Conservation (phyloP, 2,888 invertebrate species). For the Lasioglossum zephyrum region DNA sequence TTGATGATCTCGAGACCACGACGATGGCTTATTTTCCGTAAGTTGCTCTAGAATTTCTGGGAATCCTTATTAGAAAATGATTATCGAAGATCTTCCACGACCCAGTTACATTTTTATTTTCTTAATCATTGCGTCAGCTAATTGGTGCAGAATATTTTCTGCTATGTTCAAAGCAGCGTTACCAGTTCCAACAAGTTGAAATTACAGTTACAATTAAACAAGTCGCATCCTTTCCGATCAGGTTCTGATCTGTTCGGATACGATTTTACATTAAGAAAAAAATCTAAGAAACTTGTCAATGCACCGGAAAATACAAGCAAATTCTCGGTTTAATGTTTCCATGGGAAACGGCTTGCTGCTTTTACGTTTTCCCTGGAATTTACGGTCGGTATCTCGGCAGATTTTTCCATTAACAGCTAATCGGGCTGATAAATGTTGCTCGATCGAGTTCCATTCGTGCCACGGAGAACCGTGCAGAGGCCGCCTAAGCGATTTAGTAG, state of each 20-base stretch:
- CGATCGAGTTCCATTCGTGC: slow-evolving; percentile 30
- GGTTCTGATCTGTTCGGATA: neutral
- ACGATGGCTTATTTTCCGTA: slow-evolving; percentile 19
- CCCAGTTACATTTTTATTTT: too few species aligned
- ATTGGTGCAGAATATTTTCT: too few species aligned
- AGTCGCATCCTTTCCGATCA: neutral
- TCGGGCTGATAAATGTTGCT: neutral
- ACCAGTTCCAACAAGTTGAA: neutral
- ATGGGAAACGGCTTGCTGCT: neutral
- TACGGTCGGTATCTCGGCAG: neutral
- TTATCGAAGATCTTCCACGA: too few species aligned
- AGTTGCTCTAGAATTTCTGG: neutral
- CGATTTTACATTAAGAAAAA: neutral
- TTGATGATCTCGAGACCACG: neutral
- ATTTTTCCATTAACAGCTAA: slow-evolving; percentile 5
- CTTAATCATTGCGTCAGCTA: too few species aligned
- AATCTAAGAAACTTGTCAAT: neutral
- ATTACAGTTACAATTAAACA: neutral
- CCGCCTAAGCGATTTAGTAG: slow-evolving; percentile 21
- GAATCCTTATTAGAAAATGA: neutral
- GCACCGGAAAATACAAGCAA: neutral
- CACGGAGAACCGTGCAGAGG: slow-evolving; percentile 18
- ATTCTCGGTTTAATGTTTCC: neutral
- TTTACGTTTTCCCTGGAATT: neutral
- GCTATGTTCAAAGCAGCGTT: neutral